phyloP scores from a whole-genome alignment of 2,113 vertebrate genomes.

The Pogonocichla stellata region DNA sequence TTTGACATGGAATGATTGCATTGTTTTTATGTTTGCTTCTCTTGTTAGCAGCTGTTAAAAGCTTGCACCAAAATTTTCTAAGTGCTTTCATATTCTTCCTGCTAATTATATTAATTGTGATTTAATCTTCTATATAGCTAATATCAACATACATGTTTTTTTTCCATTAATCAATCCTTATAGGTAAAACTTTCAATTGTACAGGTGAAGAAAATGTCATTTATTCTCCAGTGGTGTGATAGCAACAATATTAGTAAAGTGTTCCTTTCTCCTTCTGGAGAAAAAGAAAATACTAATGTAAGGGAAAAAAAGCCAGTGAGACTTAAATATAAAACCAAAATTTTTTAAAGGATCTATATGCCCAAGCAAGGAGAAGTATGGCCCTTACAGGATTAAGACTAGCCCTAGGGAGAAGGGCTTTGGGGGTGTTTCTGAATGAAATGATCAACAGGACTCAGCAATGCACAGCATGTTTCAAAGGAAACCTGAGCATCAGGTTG shows the following conservation, averaged over 20 bases:
- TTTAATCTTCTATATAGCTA: not conserved
- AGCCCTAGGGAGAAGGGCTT: not conserved
- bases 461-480: accelerated
- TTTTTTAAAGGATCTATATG: not conserved
- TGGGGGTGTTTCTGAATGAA: not conserved
- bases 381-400: not conserved
- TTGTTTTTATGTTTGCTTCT: not conserved
- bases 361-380: not conserved
- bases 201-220: not conserved
- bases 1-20: not conserved
- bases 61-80: not conserved
- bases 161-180: not conserved
- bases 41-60: not conserved
- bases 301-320: not conserved
- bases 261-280: not conserved
- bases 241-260: not conserved
- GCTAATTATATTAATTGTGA: not conserved
- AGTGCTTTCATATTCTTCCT: not conserved
- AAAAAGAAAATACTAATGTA: not conserved
- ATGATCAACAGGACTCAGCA: not conserved
- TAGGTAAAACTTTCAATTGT: not conserved
- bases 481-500: not conserved
- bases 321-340: not conserved
- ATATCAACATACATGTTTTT: not conserved
- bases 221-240: not conserved